A percentile compares a stretch with the other conserved stretches of the same genome.
Evolutionary conservation across 2,113 vertebrate species (phyloP).

Genomic region (Salvelinus alpinus): DNA sequence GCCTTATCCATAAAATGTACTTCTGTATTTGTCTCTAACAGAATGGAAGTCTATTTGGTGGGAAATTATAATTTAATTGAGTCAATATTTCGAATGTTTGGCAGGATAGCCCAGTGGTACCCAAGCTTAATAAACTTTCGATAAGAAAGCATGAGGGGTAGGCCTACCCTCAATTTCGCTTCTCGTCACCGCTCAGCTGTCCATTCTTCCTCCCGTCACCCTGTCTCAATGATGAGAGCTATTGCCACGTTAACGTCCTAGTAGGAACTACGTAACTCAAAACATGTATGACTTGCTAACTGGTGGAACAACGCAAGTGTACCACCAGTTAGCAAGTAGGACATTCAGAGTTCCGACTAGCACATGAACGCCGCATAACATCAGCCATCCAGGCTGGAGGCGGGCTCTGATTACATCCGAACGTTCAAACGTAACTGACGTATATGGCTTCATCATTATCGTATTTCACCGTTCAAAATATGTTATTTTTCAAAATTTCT

Average conservation of each 20-base stretch:
- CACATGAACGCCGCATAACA: background rate
- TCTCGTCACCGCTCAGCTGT: slow-evolving; percentile 8
- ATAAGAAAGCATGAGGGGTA: background rate
- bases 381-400: slow-evolving; percentile 39
- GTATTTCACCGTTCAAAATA: slow-evolving; percentile 38
- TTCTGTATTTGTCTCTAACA: too few relatives aligned
- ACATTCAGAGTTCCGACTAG: too few relatives aligned
- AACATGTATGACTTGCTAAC: too few relatives aligned
- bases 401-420: slow-evolving; percentile 53
- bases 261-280: too few relatives aligned
- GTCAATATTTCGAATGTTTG: too few relatives aligned
- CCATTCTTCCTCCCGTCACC: slow-evolving; percentile 18
- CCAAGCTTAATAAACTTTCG: background rate
- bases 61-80: too few relatives aligned
- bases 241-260: too few relatives aligned
- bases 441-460: slow-evolving; percentile 54
- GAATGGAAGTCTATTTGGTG: too few relatives aligned
- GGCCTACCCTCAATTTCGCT: background rate
- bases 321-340: too few relatives aligned
- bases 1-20: too few relatives aligned
- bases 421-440: slow-evolving; percentile 59
- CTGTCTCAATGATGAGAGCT: slow-evolving; percentile 32
- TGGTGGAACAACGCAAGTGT: too few relatives aligned
- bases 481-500: slow-evolving; percentile 28
- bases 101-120: too few relatives aligned